Conservation (phyloP, 2,113 vertebrate genomes). For the Mesoclemmys tuberculata region DNA sequence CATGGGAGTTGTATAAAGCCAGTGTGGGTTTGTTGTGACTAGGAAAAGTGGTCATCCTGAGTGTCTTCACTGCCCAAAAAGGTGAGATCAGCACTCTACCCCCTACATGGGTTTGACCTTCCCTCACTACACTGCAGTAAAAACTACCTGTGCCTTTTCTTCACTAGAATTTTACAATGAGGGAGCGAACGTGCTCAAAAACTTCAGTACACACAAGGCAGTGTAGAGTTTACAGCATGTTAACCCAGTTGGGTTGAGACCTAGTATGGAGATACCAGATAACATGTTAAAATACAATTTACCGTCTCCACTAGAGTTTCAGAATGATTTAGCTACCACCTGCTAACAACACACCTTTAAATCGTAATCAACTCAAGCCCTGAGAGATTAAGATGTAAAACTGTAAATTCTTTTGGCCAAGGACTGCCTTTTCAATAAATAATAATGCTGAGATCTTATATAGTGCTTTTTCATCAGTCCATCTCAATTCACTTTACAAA, state of each 20-base stretch:
- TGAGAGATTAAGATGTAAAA: background rate
- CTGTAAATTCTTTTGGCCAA: no score
- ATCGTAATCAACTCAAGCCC: background rate
- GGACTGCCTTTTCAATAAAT: no score
- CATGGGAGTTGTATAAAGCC: background rate
- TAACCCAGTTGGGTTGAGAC: no score
- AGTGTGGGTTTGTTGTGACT: background rate
- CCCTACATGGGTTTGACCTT: background rate
- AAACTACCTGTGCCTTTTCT: background rate
- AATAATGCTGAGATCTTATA: no score
- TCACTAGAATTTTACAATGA: background rate
- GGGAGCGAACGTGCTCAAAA: background rate
- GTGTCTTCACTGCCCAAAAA: background rate
- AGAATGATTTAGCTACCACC: background rate
- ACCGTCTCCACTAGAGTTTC: background rate
- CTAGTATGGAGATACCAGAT: no score
- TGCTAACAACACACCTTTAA: background rate
- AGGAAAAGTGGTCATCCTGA: background rate
- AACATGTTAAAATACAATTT: background rate
- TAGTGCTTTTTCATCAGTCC: accelerated
- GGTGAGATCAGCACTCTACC: background rate
- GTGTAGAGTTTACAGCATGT: background rate
- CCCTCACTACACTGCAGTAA: background rate
- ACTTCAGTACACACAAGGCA: background rate
- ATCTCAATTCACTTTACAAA: accelerated